These are phyloP conservation scores for Graptemys geographica DNA, from an alignment of 2,797 vertebrate species.

Conservation along the genomic window DNA sequence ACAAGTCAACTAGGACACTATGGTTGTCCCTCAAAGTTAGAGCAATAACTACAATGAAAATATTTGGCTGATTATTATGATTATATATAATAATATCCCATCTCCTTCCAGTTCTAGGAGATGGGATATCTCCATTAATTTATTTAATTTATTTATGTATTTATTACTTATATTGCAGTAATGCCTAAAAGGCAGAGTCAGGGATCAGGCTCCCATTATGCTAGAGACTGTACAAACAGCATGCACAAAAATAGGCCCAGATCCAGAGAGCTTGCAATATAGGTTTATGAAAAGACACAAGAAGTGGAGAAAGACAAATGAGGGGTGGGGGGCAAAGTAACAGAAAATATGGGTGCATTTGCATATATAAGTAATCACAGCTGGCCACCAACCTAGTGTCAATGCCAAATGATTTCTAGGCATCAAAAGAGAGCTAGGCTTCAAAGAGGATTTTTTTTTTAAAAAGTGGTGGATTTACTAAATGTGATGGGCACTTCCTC, in stretches of 20 bases:
- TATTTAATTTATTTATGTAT: too few relatives aligned
- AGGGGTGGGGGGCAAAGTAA: background rate
- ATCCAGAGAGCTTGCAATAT: conserved; percentile 1
- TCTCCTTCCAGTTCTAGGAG: too few relatives aligned
- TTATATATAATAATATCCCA: too few relatives aligned
- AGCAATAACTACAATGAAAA: background rate
- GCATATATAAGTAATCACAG: background rate
- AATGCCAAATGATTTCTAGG: background rate
- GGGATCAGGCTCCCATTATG: background rate
- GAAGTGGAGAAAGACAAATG: background rate
- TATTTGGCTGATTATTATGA: background rate
- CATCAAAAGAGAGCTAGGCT: background rate
- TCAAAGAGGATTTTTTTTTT: background rate
- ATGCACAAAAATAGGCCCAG: background rate
- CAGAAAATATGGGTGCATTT: background rate
- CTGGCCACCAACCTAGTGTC: background rate
- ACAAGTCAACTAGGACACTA: background rate
- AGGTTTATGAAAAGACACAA: conserved; percentile 18
- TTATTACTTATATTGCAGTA: background rate
- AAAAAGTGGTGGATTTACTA: background rate
- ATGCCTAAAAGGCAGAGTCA: background rate
- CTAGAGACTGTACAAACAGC: conserved; percentile 1
- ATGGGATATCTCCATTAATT: too few relatives aligned
- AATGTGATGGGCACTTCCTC: background rate
- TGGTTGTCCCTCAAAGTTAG: background rate